Base-by-base conservation (phyloP, 1,140 invertebrate genomes). In the Branchinecta lindahli region DNA sequence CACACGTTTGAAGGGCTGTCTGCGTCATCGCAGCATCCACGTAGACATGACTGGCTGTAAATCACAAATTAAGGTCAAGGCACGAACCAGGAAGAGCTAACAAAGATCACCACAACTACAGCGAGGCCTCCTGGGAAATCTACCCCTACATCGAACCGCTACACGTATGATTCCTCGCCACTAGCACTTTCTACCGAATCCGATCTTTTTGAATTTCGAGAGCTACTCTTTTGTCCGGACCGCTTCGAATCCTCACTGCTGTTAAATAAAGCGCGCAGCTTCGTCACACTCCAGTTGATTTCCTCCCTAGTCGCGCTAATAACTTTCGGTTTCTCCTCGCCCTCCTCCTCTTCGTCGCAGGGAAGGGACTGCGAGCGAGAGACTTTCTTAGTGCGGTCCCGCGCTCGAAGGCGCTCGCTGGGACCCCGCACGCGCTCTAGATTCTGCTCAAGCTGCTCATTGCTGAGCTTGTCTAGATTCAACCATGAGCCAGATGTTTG, bases 261-360 rank as follows among this genome's bases (percentile, higher is more conserved):
- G 46, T 71, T 76, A 71, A 80, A 80, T 47, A 80, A 73, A 46
- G 75, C 74, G 44, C 79, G 66, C 15, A 80, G 72, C 66, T 79
- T 75, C 8, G 79, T 78, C 15, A 80, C 79, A 73, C 78, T 79
- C 78, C 79, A 80, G 70, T 76, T 79, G 12, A 80, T 79, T 71
- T 80, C 79, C 46, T 73, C 73, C 15, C 72, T 72, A 45, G 72
- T 75, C 44, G 47, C 47, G 46, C 7, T 69, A 69, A 45, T 46
- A 15, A 45, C 47, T 45, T 18, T 45, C 46, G 68, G 45, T 68
- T 6, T 18, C 20, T 46, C 33, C 61, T 65, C 44, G 45, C 73
- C 73, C 52, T 73, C 72, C 8, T 73, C 70, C 18, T 72, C 69
- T 66, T 74, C 74, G 52, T 72, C 72, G 33, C 73, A 73, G 67